Conservation (phyloP, 1,140 invertebrate genomes). For the Nephila pilipes region DNA sequence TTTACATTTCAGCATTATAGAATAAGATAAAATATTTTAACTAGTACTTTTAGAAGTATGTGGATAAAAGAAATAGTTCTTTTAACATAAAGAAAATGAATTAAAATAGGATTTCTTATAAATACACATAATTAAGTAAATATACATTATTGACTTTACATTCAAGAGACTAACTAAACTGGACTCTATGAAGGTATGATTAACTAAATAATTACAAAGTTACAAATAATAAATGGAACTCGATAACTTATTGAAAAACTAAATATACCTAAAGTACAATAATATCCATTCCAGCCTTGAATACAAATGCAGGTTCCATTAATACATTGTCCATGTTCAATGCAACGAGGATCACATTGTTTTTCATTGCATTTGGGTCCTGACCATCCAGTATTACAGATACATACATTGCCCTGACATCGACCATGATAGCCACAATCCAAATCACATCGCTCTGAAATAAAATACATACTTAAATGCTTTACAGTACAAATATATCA, state of each 20-base stretch:
- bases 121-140: too few species aligned
- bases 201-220: too few species aligned
- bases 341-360: conserved; percentile 93
- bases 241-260: not conserved
- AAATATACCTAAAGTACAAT: conserved; percentile 96
- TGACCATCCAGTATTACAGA: conserved; percentile 94
- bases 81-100: too few species aligned
- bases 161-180: too few species aligned
- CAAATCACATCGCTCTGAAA: conserved; percentile 91
- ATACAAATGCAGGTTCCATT: conserved; percentile 98
- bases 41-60: too few species aligned
- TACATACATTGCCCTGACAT: conserved; percentile 93
- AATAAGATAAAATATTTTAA: too few species aligned
- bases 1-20: too few species aligned
- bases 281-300: conserved; percentile 97
- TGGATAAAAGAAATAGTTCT: too few species aligned
- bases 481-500: not conserved
- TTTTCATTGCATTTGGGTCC: conserved; percentile 92
- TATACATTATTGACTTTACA: too few species aligned
- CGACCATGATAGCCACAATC: conserved; percentile 94
- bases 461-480: not conserved
- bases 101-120: too few species aligned
- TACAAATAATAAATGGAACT: too few species aligned
- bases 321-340: conserved; percentile 97
- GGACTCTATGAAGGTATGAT: too few species aligned